A percentile compares a stretch with the other conserved stretches of the same genome.
phyloP scores from a whole-genome alignment of 1,140 invertebrate species.

The Episyrphus balteatus region DNA sequence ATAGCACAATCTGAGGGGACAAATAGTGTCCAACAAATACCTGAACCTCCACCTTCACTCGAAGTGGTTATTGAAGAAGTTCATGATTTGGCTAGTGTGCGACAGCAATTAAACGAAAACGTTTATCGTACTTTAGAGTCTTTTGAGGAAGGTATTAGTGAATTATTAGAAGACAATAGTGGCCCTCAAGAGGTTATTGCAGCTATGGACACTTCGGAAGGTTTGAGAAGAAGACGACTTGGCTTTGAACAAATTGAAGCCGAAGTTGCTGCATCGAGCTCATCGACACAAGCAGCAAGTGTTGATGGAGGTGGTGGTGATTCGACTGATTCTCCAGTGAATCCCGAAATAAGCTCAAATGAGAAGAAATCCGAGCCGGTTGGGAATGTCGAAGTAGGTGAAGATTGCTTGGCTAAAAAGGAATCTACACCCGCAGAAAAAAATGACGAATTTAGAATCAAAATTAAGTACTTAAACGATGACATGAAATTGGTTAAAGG shows the following conservation, averaged over 20 bases:
- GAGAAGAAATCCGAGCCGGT: neutral
- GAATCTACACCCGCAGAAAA: neutral
- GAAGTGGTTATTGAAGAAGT: conserved; percentile 3
- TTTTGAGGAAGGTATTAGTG: neutral
- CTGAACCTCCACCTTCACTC: neutral
- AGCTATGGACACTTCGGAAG: conserved; percentile 3
- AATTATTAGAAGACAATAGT: neutral
- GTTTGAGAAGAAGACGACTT: neutral
- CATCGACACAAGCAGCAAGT: neutral
- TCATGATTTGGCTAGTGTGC: neutral
- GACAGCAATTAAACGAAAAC: too few species aligned
- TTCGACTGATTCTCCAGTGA: neutral
- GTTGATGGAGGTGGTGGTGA: neutral
- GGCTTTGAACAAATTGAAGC: neutral
- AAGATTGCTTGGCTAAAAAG: neutral
- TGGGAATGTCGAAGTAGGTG: neutral
- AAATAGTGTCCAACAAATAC: neutral
- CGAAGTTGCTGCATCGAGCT: neutral
- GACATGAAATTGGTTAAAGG: conserved; percentile 70
- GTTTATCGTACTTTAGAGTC: neutral
- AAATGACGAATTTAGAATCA: conserved; percentile 41
- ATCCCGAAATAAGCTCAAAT: conserved; percentile 1
- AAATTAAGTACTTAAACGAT: conserved; percentile 79
- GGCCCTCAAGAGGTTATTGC: conserved; percentile 1
- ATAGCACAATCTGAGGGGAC: neutral